Base-by-base conservation (phyloP, 2,888 invertebrate species). In the Drosophila birchii region DNA sequence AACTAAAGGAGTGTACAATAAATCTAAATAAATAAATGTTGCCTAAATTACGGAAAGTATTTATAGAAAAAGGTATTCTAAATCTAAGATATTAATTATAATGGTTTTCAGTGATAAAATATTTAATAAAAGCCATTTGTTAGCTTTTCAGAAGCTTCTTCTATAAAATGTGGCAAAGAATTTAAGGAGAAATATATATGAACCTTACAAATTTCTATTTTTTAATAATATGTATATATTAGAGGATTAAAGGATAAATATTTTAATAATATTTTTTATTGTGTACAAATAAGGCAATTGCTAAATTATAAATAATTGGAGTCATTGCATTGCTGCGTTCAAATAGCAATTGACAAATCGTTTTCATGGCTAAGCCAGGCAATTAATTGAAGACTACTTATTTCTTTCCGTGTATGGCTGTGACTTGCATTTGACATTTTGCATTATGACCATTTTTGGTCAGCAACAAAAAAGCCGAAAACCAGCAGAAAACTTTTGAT, bases 401-500 rank as follows among this genome's bases (percentile, higher is more conserved):
- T 58, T 73, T 74, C 41, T 64, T 18, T 18, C 53, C 69, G 70
- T 69, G 54, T 47, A 82, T 66, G 61, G 34, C 62, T 41, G 57
- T 58, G 66, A 64, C 71, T 63, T 71, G 75, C 76, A 74, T 75
- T 81, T 87, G 88, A 78, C 82, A 87, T 85, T 89, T 85, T 62
- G 80, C 64, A 79, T 75, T 62, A 66, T 80, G 78, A 62, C 86
- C 89, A 82, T 76, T 78, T 66, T 80, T 77, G 76, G 86, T 57
- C 69, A 59, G 61, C 51, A 9, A 38, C 58, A 54, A 56, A 54
- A 49, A 59, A 55, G 59, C 38, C 47, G 47, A 49, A 66, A 74
- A 75, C 58, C n/a, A 51, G 47, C 43, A 32, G 36, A 59, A 20
- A 47, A 58, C 56, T 58, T 59, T 59, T 49, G 55, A 54, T 80